Evolutionary conservation across 1,140 invertebrate species (phyloP), one percentile per base, ranked within the genome.

Genomic region (Leptinotarsa texana): DNA sequence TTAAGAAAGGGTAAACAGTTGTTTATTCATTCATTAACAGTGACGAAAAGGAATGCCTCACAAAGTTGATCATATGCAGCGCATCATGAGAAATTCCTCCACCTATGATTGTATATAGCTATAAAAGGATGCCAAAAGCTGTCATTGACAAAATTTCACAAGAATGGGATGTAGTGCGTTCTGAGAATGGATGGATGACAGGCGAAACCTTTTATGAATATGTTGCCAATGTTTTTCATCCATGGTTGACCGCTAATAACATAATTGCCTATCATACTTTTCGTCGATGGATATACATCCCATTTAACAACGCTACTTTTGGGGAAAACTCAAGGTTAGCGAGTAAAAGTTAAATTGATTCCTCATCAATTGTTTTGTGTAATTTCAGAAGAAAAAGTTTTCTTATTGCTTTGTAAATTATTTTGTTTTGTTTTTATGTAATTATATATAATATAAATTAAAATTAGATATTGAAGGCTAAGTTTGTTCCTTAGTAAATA

Each of bases 401-500:
- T n/a, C n/a, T n/a, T n/a, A n/a, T n/a, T n/a, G n/a, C n/a, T n/a
- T n/a, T n/a, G n/a, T n/a, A n/a, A n/a, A n/a, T n/a, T n/a, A n/a
- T n/a, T n/a, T n/a, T n/a, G n/a, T n/a, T n/a, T n/a, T n/a, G n/a
- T n/a, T n/a, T n/a, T n/a, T n/a, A n/a, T n/a, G n/a, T n/a, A n/a
- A n/a, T n/a, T n/a, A 87, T 83, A 88, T 85, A 85, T 86, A 88
- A 88, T 87, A 90, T 78, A 83, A 80, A 79, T 87, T 75, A 83
- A 85, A 86, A 87, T 90, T 89, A 61, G 85, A 86, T 78, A 82
- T 80, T 73, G 80, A 81, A 76, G 86, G 86, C 82, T 86, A 86
- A 82, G 83, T 82, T 80, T 84, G 84, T 84, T 91, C 88, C 77
- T 90, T 91, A 80, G 82, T 85, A 88, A 92, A 89, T 83, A 91